Evolutionary conservation across 2,888 invertebrate genomes (phyloP), one percentile per base, ranked within the genome.

Genomic region (Pterobdella sp.): DNA sequence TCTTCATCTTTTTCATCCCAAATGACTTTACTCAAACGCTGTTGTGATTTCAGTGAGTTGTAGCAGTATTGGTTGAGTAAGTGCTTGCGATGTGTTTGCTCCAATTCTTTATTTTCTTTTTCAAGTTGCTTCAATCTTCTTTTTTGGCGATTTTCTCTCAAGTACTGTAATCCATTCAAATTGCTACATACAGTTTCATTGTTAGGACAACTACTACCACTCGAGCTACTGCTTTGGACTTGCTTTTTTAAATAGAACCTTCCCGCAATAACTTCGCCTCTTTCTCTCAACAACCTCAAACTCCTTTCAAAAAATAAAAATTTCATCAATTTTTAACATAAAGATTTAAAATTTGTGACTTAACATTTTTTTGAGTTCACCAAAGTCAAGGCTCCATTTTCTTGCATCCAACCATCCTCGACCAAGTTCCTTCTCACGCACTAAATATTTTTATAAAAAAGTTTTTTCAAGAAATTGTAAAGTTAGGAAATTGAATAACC

Each of bases 1-100:
- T 71, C 71, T 65, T 65, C 65, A 1, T 71, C 71, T 26, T 71
- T 36, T n/a, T 71, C 71, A 3, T 60, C 63, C 71, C 71, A 71
- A 4, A 71, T 18, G 34, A 32, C 31, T 1, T n/a, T 14, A 32
- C 32, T 32, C 26, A 34, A 35, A n/a, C 37, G 35, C 35, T 37
- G 56, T n/a, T 56, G 70, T 32, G 63, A 14, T 31, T 31, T 69
- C 52, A 52, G 29, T n/a, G 42, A 18, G 35, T 37, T 68, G 68
- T 22, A 37, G 69, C 34, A 32, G 69, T n/a, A 35, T 34, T 29
- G 36, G 56, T 26, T 32, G 35, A 63, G 60, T 22, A 32, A 36
- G 26, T 63, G n/a, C n/a, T 63, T 71, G 35, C 29, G 42, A 34
- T 18, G 56, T 26, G 3, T 4, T 26, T 56, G 60, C 26, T 56